These are phyloP conservation scores for Marasmarcha lunaedactyla DNA, from an alignment of 2,888 invertebrate species.

Conservation along the genomic window DNA sequence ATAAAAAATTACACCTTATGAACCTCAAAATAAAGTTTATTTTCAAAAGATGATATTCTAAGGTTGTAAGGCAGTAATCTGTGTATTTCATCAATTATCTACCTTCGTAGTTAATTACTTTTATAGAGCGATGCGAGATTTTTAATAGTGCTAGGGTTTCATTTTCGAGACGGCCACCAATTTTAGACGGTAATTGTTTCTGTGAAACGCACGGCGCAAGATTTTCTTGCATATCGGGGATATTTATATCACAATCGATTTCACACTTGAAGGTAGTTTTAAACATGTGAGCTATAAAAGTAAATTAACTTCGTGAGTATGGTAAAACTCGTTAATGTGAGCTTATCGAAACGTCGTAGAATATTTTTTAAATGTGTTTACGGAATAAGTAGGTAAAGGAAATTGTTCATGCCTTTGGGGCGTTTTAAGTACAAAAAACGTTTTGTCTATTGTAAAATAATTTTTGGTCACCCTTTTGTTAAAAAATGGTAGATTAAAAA, in stretches of 20 bases:
- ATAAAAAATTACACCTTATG: conserved; percentile 17
- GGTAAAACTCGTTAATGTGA: too few species aligned
- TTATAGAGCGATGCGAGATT: conserved; percentile 54
- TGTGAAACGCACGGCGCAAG: conserved; percentile 22
- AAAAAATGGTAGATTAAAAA: too few species aligned
- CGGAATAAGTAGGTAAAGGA: too few species aligned
- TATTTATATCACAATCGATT: conserved; percentile 4
- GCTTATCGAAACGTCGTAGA: too few species aligned
- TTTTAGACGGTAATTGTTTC: conserved; percentile 31
- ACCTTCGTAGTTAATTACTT: conserved; percentile 66
- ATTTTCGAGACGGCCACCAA: conserved; percentile 22
- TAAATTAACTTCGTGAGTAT: too few species aligned
- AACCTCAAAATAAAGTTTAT: conserved; percentile 14
- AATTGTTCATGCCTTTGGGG: too few species aligned
- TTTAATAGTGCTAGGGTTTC: conserved; percentile 33
- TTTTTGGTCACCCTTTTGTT: too few species aligned
- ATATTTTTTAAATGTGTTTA: too few species aligned
- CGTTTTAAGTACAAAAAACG: too few species aligned
- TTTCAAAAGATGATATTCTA: conserved; percentile 12
- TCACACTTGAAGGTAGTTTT: conserved; percentile 4
- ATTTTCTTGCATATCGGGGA: conserved; percentile 9
- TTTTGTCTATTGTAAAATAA: too few species aligned
- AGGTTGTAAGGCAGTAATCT: conserved; percentile 50
- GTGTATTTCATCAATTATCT: conserved; percentile 67
- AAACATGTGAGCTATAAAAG: too few species aligned